Evolutionary conservation across 2,113 vertebrate species (phyloP).

Genomic region (Phrynocephalus versicolor): DNA sequence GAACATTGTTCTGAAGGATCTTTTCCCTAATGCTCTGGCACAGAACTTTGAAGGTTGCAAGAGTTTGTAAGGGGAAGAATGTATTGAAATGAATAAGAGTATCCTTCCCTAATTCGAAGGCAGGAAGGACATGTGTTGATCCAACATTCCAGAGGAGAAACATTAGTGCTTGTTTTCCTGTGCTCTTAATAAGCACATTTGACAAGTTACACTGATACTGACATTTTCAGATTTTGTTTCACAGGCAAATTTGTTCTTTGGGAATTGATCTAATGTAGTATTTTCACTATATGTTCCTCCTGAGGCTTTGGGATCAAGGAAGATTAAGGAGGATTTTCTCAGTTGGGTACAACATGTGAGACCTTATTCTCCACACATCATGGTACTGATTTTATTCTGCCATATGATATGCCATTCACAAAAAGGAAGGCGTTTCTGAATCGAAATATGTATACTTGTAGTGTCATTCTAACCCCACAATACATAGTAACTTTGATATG

Average conservation of each 20-base stretch:
- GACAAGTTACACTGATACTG: neutral
- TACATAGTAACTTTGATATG: slow-evolving; percentile 27
- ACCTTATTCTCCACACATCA: neutral
- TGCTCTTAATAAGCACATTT: neutral
- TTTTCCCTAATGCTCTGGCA: no score
- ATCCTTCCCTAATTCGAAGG: neutral
- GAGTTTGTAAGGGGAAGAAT: neutral
- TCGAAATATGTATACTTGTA: neutral
- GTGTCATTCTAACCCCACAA: no score
- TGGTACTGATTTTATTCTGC: neutral
- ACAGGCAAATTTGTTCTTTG: neutral
- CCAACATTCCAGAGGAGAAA: neutral
- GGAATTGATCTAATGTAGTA: neutral
- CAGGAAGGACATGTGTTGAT: neutral
- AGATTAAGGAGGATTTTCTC: neutral
- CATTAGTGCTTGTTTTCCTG: neutral
- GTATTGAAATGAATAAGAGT: neutral
- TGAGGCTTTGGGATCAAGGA: neutral
- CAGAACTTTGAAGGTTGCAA: no score
- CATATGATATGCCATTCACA: neutral
- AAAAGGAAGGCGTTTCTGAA: neutral
- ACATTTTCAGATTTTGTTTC: neutral
- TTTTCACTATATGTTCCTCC: neutral
- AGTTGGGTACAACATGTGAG: neutral
- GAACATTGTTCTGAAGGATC: neutral